Evolutionary conservation across 2,113 vertebrate species (phyloP).

Genomic region (Carlito syrichta): DNA sequence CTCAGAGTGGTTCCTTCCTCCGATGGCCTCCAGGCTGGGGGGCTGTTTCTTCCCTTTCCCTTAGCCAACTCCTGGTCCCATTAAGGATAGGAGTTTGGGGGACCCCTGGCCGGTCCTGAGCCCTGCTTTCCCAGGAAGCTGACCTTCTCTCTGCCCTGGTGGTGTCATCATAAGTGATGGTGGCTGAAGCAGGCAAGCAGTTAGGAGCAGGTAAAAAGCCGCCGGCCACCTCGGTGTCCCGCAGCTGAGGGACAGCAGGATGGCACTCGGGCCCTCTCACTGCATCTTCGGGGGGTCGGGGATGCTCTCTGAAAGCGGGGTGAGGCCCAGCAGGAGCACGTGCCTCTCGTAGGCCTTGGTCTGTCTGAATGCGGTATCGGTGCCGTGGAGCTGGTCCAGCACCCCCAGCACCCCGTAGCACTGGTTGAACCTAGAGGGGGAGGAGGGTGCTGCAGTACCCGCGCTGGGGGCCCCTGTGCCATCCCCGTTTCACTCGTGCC

Average conservation of each 20-base stretch:
- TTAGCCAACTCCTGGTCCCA: background rate
- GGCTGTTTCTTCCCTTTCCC: background rate
- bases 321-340: conserved; percentile 86
- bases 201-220: background rate
- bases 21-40: background rate
- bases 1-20: background rate
- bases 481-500: background rate
- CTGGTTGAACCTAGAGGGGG: conserved; percentile 91
- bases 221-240: background rate
- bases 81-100: background rate
- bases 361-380: conserved; percentile 87
- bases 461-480: background rate
- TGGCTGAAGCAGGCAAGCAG: conserved; percentile 32
- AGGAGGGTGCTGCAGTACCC: background rate
- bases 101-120: background rate
- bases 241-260: background rate
- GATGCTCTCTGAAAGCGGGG: conserved; percentile 89
- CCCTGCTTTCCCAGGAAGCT: background rate
- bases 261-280: conserved; percentile 6
- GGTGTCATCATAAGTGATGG: background rate
- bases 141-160: background rate
- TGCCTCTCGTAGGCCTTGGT: conserved; percentile 91
- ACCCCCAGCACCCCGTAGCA: conserved; percentile 92
- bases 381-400: conserved; percentile 92
- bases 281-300: conserved; percentile 81